Percentiles rank a stretch among this genome's conserved stretches.
phyloP scores from a whole-genome alignment of 1,140 invertebrate genomes.

The Dinoponera quadriceps region DNA sequence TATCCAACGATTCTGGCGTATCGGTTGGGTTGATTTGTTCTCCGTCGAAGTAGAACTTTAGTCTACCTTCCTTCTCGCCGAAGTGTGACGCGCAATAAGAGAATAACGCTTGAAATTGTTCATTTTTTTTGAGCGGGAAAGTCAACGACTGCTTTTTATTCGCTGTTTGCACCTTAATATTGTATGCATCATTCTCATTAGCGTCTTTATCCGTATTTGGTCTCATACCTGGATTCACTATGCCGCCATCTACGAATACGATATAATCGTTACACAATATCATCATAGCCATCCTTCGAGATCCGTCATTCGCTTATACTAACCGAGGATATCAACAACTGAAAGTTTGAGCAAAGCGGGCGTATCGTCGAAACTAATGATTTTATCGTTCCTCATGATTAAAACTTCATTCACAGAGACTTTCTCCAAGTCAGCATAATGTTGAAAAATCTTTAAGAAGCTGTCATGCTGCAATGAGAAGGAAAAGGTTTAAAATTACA shows the following conservation, averaged over 20 bases:
- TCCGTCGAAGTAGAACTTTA: constrained; percentile 83
- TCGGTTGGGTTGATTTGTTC: constrained; percentile 76
- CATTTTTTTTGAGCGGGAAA: constrained; percentile 70
- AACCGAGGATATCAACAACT: constrained; percentile 82
- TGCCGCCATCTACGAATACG: constrained; percentile 77
- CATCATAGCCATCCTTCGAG: neutral
- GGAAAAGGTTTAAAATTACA: constrained; percentile 29
- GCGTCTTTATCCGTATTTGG: neutral
- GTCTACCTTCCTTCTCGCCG: constrained; percentile 68
- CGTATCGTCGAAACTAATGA: constrained; percentile 77
- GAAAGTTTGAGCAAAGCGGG: constrained; percentile 78
- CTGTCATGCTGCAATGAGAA: constrained; percentile 78
- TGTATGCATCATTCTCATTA: constrained; percentile 66
- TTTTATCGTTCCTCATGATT: constrained; percentile 76
- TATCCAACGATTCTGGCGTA: constrained; percentile 81
- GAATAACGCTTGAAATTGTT: constrained; percentile 73
- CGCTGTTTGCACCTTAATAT: constrained; percentile 81
- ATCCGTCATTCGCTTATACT: constrained; percentile 34
- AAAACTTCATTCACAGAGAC: constrained; percentile 78
- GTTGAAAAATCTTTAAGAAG: constrained; percentile 77
- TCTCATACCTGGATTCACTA: constrained; percentile 69
- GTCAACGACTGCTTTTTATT: constrained; percentile 72
- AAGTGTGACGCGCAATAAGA: constrained; percentile 74
- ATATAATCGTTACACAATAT: constrained; percentile 22
- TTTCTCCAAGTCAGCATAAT: constrained; percentile 80